Conservation (phyloP, 2,888 invertebrate genomes). For the Mechanitis messenoides region DNA sequence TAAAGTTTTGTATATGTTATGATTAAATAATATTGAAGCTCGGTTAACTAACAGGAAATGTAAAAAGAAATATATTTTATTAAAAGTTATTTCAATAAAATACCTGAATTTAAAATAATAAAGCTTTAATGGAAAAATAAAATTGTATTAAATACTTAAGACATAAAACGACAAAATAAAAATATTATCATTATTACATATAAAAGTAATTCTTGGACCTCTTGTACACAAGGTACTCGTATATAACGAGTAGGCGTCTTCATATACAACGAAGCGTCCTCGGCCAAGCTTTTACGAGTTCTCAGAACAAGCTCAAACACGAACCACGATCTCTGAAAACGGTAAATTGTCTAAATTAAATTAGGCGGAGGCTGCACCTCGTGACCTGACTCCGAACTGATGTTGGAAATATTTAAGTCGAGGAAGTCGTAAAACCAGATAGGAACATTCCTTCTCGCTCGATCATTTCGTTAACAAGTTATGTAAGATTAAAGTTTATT, state of each 20-base stretch:
- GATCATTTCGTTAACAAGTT: slow-evolving; percentile 27
- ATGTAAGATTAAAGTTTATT: slow-evolving; percentile 5
- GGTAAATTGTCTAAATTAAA: slow-evolving; percentile 64
- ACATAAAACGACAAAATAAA: not conserved
- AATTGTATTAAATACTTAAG: no score
- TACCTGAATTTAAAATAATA: no score
- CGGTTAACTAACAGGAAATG: slow-evolving; percentile 13
- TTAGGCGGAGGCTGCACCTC: slow-evolving; percentile 46
- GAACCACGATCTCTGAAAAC: slow-evolving; percentile 49
- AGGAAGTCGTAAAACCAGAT: slow-evolving; percentile 34
- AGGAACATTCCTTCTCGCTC: slow-evolving; percentile 32
- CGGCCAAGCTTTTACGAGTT: slow-evolving; percentile 51
- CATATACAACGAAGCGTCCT: slow-evolving; percentile 37
- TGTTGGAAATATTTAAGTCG: slow-evolving; percentile 32
- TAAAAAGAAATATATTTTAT: no score
- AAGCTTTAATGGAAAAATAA: no score
- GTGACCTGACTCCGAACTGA: slow-evolving; percentile 39
- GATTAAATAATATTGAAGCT: slow-evolving; percentile 45
- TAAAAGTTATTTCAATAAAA: no score
- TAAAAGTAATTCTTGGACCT: no score
- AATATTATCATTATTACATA: no score
- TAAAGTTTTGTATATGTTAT: slow-evolving; percentile 40
- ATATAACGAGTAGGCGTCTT: slow-evolving; percentile 35
- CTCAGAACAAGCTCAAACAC: slow-evolving; percentile 50
- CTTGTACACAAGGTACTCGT: no score